A percentile compares a stretch with the other conserved stretches of the same genome.
These are phyloP conservation scores for Gyps fulvus DNA, from an alignment of 2,113 vertebrate species.

Conservation along the genomic window DNA sequence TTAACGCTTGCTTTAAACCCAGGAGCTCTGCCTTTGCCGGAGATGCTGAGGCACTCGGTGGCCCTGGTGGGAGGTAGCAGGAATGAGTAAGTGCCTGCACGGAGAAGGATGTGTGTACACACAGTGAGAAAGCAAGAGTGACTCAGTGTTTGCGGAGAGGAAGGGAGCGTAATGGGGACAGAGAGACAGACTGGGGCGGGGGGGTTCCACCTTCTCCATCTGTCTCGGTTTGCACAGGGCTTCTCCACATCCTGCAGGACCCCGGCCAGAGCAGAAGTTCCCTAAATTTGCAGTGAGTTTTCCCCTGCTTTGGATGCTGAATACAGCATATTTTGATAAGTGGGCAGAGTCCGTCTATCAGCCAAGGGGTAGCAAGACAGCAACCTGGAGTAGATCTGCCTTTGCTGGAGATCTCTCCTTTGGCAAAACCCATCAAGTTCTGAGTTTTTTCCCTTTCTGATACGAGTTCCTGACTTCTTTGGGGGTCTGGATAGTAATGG, in stretches of 20 bases:
- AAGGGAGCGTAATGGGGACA: background rate
- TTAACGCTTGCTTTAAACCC: background rate
- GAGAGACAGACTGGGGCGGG: background rate
- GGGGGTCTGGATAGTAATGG: background rate
- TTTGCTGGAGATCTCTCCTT: background rate
- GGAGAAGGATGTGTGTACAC: background rate
- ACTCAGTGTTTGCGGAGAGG: slow-evolving; percentile 1
- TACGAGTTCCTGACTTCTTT: background rate
- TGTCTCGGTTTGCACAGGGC: background rate
- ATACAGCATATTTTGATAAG: background rate
- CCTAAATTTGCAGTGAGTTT: background rate
- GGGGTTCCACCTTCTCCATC: background rate
- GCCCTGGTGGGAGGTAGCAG: background rate
- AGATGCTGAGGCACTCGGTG: background rate
- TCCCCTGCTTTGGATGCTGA: background rate
- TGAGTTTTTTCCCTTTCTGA: background rate
- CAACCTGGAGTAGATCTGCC: background rate
- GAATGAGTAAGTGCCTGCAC: background rate
- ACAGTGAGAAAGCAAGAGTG: background rate
- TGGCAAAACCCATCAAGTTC: background rate
- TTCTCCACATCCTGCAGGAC: background rate
- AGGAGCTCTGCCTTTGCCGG: background rate
- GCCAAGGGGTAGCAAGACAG: background rate
- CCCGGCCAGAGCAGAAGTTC: background rate
- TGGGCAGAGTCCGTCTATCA: background rate